phyloP scores from a whole-genome alignment of 2,113 vertebrate genomes.

The Monopterus albus region DNA sequence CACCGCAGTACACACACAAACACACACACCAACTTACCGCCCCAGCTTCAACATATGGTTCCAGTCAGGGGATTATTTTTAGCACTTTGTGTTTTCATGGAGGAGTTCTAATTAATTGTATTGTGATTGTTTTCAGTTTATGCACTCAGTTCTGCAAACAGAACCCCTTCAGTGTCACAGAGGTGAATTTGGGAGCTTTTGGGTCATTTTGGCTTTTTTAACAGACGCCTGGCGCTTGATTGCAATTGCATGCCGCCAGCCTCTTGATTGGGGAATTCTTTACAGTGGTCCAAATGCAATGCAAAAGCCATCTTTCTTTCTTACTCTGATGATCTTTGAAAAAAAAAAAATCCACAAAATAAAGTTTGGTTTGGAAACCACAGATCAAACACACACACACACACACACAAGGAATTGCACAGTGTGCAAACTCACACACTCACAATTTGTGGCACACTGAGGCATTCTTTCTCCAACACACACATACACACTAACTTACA shows the following conservation, averaged over 20 bases:
- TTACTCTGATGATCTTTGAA: conserved; percentile 77
- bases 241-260: conserved; percentile 66
- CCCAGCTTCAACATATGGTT: conserved; percentile 80
- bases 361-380: conserved; percentile 82
- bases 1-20: conserved; percentile 50
- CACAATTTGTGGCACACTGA: conserved; percentile 77
- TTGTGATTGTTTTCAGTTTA: conserved; percentile 68
- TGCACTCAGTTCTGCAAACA: conserved; percentile 10
- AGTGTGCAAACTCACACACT: conserved; percentile 72
- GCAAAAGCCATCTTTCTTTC: conserved; percentile 62
- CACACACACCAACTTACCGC: conserved; percentile 32
- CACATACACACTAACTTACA: conserved; percentile 70
- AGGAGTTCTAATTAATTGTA: conserved; percentile 76
- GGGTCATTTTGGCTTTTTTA: conserved; percentile 31
- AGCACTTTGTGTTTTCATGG: conserved; percentile 68
- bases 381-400: conserved; percentile 66
- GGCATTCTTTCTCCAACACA: conserved; percentile 74
- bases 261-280: conserved; percentile 64
- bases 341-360: conserved; percentile 78
- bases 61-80: conserved; percentile 84
- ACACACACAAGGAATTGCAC: conserved; percentile 50
- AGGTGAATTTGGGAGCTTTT: conserved; percentile 25
- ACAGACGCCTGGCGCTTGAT: conserved; percentile 62
- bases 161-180: conserved; percentile 12
- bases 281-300: conserved; percentile 61